A percentile compares a stretch with the other conserved stretches of the same genome.
phyloP scores from a whole-genome alignment of 2,888 invertebrate species.

The Elysia crispata region DNA sequence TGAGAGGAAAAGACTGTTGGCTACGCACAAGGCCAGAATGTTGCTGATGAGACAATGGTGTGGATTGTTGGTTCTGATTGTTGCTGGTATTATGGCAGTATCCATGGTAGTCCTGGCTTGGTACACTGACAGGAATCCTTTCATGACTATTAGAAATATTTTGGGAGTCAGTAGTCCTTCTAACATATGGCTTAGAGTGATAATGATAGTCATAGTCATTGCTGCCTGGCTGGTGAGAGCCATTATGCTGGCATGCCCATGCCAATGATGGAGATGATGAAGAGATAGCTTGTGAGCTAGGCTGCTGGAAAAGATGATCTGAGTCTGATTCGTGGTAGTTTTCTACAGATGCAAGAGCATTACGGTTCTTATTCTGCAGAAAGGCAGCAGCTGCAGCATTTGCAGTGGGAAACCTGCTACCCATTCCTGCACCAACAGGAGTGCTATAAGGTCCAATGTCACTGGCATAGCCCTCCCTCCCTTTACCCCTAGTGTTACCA shows the following conservation, averaged over 20 bases:
- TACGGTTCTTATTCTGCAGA: slow-evolving; percentile 19
- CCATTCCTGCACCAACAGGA: slow-evolving; percentile 44
- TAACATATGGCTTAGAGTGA: no score
- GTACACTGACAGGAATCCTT: no score
- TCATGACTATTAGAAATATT: no score
- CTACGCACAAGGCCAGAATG: not conserved
- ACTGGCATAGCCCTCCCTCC: slow-evolving; percentile 68
- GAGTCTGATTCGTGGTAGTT: not conserved
- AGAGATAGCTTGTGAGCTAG: slow-evolving; percentile 44
- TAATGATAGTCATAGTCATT: no score
- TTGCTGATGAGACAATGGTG: slow-evolving; percentile 42
- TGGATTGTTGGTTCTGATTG: no score
- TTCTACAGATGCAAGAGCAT: no score
- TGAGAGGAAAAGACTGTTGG: no score
- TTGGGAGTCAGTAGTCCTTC: no score
- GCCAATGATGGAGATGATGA: slow-evolving; percentile 11
- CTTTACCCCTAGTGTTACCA: slow-evolving; percentile 25
- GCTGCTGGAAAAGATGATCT: slow-evolving; percentile 20
- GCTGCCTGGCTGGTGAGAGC: no score
- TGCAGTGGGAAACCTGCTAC: slow-evolving; percentile 34
- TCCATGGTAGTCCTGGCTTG: no score
- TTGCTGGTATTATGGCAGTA: no score
- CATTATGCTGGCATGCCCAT: not conserved
- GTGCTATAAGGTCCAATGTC: slow-evolving; percentile 69
- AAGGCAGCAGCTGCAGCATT: slow-evolving; percentile 42